Conservation (phyloP, 2,113 vertebrate genomes). For the Sceloporus undulatus region DNA sequence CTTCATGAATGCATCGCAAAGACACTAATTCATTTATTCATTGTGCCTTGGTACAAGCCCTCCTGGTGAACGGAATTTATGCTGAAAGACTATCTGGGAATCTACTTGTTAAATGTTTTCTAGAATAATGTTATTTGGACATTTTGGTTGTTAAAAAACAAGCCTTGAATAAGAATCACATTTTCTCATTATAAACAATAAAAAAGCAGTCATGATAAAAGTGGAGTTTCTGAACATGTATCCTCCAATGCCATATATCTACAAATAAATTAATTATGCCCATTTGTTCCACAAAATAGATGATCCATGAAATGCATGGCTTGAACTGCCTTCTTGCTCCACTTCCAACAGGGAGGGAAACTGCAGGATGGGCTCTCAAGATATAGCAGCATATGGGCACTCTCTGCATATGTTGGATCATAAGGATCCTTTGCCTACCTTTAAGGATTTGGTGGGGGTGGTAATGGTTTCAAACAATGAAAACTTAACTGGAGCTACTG, state of each 20-base stretch:
- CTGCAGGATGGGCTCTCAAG: not conserved
- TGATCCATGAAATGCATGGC: not conserved
- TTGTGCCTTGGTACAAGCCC: not conserved
- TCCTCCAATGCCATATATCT: not conserved
- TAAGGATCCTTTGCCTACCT: not conserved
- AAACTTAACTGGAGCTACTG: too few relatives aligned
- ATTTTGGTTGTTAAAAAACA: slow-evolving; percentile 16
- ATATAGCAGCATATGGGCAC: not conserved
- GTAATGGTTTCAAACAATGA: too few relatives aligned
- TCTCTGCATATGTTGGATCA: not conserved
- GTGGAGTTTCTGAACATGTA: slow-evolving; percentile 3
- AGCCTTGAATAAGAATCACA: slow-evolving; percentile 20
- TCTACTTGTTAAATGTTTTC: not conserved
- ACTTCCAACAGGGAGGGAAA: not conserved
- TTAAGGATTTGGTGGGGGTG: not conserved
- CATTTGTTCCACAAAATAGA: not conserved
- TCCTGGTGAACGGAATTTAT: not conserved
- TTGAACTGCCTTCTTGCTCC: not conserved
- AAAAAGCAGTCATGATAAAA: slow-evolving; percentile 16
- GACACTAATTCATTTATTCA: not conserved
- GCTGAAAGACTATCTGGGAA: not conserved
- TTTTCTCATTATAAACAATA: not conserved
- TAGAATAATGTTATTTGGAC: slow-evolving; percentile 14
- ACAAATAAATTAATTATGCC: not conserved
- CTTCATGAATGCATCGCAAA: not conserved